A percentile compares a stretch with the other conserved stretches of the same genome.
Evolutionary conservation across 2,113 vertebrate species (phyloP).

Genomic region (Otocyon megalotis): DNA sequence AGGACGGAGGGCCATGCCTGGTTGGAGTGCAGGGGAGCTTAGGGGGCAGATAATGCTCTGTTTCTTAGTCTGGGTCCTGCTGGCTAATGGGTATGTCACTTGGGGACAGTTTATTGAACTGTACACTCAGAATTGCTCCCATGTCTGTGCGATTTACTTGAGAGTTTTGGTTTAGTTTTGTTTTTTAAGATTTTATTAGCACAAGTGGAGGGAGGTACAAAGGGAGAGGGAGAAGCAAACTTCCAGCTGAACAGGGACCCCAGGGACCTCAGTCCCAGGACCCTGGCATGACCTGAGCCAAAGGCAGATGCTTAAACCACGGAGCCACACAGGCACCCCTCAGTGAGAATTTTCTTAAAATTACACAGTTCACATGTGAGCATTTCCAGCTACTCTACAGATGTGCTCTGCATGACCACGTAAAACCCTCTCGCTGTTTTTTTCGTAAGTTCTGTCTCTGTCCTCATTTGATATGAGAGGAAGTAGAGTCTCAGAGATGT

Average conservation of each 20-base stretch:
- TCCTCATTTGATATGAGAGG: neutral
- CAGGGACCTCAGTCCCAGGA: neutral
- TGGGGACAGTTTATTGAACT: neutral
- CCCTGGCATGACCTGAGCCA: neutral
- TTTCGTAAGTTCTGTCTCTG: fast-evolving
- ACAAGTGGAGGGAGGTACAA: neutral
- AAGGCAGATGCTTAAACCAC: neutral
- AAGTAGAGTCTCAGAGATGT: neutral
- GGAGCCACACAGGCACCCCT: neutral
- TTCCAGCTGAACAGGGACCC: neutral
- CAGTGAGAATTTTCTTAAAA: neutral
- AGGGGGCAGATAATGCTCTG: neutral
- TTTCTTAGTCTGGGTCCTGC: neutral
- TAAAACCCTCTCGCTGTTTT: fast-evolving
- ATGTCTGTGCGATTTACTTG: fast-evolving
- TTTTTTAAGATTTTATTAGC: neutral
- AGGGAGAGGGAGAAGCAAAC: neutral
- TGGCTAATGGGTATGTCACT: neutral
- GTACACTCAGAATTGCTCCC: fast-evolving
- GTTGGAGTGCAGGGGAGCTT: neutral
- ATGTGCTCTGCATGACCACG: fast-evolving
- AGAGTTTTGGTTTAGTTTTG: neutral
- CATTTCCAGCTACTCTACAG: fast-evolving
- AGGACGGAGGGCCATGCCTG: fast-evolving
- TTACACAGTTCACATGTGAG: fast-evolving